Conservation (phyloP, 2,888 invertebrate species). For the Dicroscelio sp. region DNA sequence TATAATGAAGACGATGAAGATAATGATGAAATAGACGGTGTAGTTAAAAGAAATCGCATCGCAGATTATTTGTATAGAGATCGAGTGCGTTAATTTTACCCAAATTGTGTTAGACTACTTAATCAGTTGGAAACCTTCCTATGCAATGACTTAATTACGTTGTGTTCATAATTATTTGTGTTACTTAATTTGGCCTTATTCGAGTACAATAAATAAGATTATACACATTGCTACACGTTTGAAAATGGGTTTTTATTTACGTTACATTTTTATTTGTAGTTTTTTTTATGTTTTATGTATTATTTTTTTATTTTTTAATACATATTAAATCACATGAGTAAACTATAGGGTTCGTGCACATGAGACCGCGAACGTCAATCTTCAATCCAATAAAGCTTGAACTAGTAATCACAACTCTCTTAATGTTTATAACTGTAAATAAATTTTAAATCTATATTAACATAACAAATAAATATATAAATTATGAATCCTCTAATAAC, state of each 20-base stretch:
- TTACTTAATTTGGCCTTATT: background rate
- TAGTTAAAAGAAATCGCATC: background rate
- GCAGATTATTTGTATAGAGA: background rate
- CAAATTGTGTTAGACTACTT: background rate
- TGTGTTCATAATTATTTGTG: background rate
- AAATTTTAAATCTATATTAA: background rate
- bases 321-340: too few relatives aligned
- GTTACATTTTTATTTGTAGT: too few relatives aligned
- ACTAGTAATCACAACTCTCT: background rate
- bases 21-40: background rate
- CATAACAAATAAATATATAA: background rate
- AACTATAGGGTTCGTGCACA: background rate
- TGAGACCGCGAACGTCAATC: background rate
- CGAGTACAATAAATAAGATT: background rate
- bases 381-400: background rate
- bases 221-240: background rate
- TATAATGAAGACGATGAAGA: too few relatives aligned
- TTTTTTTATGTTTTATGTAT: too few relatives aligned
- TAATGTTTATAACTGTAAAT: too few relatives aligned
- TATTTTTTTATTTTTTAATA: too few relatives aligned
- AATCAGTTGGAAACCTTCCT: background rate
- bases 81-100: background rate
- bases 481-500: background rate
- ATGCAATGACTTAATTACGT: too few relatives aligned
- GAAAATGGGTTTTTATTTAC: background rate